Conservation (phyloP, 2,113 vertebrate species). For the Peromyscus californicus region DNA sequence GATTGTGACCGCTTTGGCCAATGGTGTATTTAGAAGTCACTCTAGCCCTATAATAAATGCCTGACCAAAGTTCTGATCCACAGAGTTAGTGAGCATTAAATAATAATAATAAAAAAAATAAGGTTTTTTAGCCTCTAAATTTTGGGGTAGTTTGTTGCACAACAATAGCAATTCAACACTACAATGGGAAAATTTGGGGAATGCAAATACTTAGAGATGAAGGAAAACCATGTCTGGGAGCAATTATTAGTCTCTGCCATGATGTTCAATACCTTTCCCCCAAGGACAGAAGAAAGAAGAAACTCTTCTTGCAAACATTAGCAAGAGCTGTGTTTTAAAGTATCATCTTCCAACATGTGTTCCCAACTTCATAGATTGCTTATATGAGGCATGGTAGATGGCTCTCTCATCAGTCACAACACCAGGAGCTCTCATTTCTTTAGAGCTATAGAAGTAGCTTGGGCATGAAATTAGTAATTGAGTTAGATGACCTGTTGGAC, state of each 20-base stretch:
- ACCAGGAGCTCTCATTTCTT: conserved; percentile 35
- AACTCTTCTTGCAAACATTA: conserved; percentile 9
- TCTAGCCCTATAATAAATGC: not conserved
- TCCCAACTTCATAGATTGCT: conserved; percentile 30
- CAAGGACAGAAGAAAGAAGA: not conserved
- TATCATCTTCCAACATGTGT: not conserved
- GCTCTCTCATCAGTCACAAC: not conserved
- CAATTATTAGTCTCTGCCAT: not conserved
- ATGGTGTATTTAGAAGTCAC: not conserved
- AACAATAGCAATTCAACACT: not conserved
- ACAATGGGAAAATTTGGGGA: not conserved
- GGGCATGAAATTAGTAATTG: conserved; percentile 58
- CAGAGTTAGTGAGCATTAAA: not conserved
- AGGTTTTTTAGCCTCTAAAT: conserved; percentile 7
- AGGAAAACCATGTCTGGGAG: not conserved
- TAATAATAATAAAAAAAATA: not conserved
- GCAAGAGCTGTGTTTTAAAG: conserved; percentile 44
- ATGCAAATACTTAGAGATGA: conserved; percentile 16
- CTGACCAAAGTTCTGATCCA: not conserved
- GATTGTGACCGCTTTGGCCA: not conserved
- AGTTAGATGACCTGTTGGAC: conserved; percentile 42
- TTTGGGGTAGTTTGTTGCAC: not conserved
- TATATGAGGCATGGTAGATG: not conserved
- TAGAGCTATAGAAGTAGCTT: conserved; percentile 8
- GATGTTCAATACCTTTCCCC: not conserved